phyloP scores from a whole-genome alignment of 2,113 vertebrate genomes.

The Phyllopteryx taeniolatus region DNA sequence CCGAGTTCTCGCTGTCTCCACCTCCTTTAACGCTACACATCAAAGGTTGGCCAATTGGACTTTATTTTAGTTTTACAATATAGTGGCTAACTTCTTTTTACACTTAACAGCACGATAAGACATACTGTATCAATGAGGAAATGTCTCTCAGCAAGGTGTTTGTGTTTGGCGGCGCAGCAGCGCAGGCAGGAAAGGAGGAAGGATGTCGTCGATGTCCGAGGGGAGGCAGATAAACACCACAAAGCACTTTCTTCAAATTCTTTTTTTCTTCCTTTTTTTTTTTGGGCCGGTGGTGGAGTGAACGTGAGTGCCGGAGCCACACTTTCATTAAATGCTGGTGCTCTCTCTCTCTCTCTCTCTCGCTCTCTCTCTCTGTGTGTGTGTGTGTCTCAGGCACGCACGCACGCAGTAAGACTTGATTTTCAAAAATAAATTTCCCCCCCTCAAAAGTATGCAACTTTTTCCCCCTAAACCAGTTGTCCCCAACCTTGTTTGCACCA shows the following conservation, averaged over 20 bases:
- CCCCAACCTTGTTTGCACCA: too few species aligned
- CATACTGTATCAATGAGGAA: background rate
- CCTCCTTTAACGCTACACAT: too few species aligned
- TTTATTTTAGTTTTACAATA: background rate
- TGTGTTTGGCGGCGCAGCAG: slow-evolving; percentile 46
- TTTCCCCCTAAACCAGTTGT: too few species aligned
- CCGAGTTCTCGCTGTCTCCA: too few species aligned
- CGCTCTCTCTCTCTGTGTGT: background rate
- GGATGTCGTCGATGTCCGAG: slow-evolving; percentile 70
- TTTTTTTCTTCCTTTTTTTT: background rate
- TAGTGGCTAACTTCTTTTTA: background rate
- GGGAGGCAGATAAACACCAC: slow-evolving; percentile 75
- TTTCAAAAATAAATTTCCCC: too few species aligned
- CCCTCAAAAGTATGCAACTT: too few species aligned
- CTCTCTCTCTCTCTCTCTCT: slow-evolving; percentile 47
- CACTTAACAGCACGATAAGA: too few species aligned
- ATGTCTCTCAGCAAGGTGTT: slow-evolving; percentile 42
- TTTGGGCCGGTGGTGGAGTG: slow-evolving; percentile 69
- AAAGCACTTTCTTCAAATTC: slow-evolving; percentile 58
- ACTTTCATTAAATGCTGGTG: slow-evolving; percentile 71
- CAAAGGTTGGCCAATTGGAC: too few species aligned
- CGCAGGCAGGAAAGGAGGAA: slow-evolving; percentile 56
- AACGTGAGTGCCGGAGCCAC: slow-evolving; percentile 79
- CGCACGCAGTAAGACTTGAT: background rate
- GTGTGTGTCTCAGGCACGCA: background rate